These are phyloP conservation scores for Rattus rattus DNA, from an alignment of 2,113 vertebrate species.

Conservation along the genomic window DNA sequence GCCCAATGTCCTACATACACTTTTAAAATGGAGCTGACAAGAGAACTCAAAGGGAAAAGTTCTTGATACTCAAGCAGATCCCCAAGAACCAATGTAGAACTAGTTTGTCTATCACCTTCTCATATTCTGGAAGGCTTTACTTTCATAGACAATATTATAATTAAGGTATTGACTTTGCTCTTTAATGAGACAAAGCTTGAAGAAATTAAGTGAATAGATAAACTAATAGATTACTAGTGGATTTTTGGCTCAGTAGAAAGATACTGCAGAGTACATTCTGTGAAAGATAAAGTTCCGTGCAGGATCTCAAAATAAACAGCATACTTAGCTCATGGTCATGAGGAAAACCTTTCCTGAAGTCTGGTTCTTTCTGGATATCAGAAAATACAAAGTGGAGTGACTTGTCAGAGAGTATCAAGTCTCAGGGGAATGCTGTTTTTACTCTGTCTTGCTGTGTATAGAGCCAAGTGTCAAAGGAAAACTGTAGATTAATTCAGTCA, in stretches of 20 bases:
- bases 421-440: constrained; percentile 48
- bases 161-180: constrained; percentile 60
- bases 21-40: background rate
- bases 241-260: background rate
- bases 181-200: constrained; percentile 26
- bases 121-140: constrained; percentile 36
- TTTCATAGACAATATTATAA: constrained; percentile 40
- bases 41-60: background rate
- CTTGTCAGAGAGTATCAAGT: constrained; percentile 22
- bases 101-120: background rate
- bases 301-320: background rate
- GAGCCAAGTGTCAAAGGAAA: constrained; percentile 36
- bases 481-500: background rate
- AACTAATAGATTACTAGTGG: constrained; percentile 69
- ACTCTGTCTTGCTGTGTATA: constrained; percentile 38
- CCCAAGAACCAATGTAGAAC: background rate
- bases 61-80: background rate
- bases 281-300: background rate
- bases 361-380: background rate
- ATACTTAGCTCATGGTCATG: background rate
- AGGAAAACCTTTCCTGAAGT: constrained; percentile 7
- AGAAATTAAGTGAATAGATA: constrained; percentile 57
- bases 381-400: constrained; percentile 53
- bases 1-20: background rate
- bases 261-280: constrained; percentile 69